Conservation (phyloP, 2,888 invertebrate genomes). For the Caenorhabditis wallacei region DNA sequence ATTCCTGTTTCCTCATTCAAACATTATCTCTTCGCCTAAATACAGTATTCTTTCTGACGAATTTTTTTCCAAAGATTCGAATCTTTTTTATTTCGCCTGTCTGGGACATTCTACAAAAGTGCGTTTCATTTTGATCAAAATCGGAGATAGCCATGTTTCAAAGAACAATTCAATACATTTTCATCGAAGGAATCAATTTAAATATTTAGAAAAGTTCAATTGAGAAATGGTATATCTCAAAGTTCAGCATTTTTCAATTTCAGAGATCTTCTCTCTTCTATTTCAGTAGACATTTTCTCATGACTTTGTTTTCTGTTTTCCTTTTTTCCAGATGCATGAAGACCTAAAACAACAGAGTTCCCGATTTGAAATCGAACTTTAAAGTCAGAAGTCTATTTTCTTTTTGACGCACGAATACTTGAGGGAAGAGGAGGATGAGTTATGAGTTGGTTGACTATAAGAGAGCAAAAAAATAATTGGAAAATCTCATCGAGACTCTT, state of each 20-base stretch:
- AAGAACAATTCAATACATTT: background rate
- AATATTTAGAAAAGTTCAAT: background rate
- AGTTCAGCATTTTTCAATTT: conserved; percentile 1
- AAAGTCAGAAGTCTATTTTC: conserved; percentile 29
- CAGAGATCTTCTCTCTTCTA: background rate
- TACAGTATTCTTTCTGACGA: no score
- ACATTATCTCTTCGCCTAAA: no score
- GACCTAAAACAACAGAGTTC: conserved; percentile 21
- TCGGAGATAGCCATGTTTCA: background rate
- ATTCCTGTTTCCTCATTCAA: no score
- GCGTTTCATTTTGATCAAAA: background rate
- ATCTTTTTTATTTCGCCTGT: background rate
- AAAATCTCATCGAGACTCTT: conserved; percentile 41
- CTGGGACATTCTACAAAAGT: background rate
- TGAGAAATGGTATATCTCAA: conserved; percentile 12
- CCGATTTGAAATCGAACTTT: conserved; percentile 24
- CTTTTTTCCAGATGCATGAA: conserved; percentile 1
- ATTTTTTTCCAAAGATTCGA: no score
- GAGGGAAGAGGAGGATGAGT: conserved; percentile 5
- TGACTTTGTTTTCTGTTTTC: conserved; percentile 29
- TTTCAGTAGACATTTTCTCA: conserved; percentile 15
- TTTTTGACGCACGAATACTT: conserved; percentile 30
- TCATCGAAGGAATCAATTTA: background rate
- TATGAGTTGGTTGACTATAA: background rate
- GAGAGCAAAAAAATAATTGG: conserved; percentile 38